phyloP scores from a whole-genome alignment of 1,140 invertebrate genomes.

The Lepidotrigona ventralis region DNA sequence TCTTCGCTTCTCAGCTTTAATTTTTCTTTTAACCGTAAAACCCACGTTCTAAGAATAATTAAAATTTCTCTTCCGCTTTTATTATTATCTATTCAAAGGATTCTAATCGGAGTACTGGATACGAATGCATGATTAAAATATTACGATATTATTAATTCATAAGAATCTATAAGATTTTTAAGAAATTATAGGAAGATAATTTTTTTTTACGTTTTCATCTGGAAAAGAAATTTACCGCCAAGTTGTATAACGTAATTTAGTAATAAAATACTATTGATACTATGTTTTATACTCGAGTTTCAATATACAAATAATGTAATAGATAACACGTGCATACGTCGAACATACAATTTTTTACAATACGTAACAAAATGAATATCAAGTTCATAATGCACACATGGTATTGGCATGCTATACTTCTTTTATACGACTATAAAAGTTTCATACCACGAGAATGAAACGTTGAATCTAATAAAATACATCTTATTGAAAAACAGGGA shows the following conservation, averaged over 20 bases:
- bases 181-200: no score
- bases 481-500: no score
- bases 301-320: neutral
- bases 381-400: no score
- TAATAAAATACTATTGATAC: neutral
- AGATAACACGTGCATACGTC: neutral
- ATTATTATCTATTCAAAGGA: neutral
- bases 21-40: neutral
- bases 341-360: neutral
- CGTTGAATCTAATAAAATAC: no score
- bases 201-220: no score
- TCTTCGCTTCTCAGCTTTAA: no score
- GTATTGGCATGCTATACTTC: no score
- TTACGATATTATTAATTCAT: rapidly evolving
- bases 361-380: neutral
- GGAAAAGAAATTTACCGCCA: no score
- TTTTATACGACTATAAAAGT: no score
- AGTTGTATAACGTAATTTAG: neutral
- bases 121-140: neutral
- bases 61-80: neutral
- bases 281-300: neutral
- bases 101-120: neutral
- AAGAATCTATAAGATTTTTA: neutral
- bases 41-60: neutral
- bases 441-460: no score